Percentiles rank a stretch among this genome's conserved stretches.
phyloP scores from a whole-genome alignment of 2,113 vertebrate genomes.

The Silurus asotus region DNA sequence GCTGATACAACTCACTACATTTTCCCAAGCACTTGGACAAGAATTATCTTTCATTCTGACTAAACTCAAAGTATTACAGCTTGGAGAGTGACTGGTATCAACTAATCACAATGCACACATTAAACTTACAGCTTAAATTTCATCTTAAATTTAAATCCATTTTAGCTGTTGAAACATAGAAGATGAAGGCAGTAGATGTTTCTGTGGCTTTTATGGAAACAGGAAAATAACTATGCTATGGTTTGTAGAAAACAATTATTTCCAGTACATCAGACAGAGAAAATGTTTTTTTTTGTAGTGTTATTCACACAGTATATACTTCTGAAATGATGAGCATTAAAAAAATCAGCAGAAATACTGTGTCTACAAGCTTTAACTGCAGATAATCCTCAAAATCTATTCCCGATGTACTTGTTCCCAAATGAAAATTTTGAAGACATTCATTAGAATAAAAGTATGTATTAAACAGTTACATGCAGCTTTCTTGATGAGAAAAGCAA shows the following conservation, averaged over 20 bases:
- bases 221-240: neutral
- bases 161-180: neutral
- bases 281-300: neutral
- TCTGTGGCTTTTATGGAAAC: neutral
- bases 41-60: neutral
- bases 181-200: neutral
- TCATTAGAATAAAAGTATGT: constrained; percentile 8
- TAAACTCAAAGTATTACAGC: neutral
- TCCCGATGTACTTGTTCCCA: neutral
- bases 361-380: neutral
- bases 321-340: neutral
- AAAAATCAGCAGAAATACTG: neutral
- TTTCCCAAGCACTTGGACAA: neutral
- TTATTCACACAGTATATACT: neutral
- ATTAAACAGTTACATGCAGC: constrained; percentile 24
- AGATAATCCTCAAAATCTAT: neutral
- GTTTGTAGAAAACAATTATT: neutral
- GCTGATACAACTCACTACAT: neutral
- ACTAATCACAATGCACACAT: neutral
- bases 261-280: neutral
- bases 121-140: neutral
- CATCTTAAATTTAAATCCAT: too few species aligned
- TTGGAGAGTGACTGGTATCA: neutral
- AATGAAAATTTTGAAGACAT: neutral
- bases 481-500: constrained; percentile 33